Evolutionary conservation across 2,113 vertebrate genomes (phyloP).

Genomic region (Oncorhynchus keta): DNA sequence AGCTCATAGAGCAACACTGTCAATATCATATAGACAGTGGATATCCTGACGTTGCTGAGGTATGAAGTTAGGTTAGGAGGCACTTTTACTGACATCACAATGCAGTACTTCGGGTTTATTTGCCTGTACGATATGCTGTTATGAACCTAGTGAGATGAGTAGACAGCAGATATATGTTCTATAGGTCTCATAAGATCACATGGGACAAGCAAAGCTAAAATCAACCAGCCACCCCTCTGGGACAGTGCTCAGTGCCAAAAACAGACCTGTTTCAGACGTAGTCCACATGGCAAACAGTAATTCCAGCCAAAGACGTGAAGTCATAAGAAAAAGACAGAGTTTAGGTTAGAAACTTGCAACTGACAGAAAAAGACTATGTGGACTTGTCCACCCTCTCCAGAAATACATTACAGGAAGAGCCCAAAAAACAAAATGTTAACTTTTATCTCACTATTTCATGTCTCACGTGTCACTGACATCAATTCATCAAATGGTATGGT

Average conservation of each 20-base stretch:
- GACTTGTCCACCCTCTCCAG: background rate
- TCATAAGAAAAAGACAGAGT: conserved; percentile 19
- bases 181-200: conserved; percentile 50
- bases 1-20: conserved; percentile 59
- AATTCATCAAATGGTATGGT: background rate
- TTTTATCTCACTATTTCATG: background rate
- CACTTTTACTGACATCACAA: conserved; percentile 13
- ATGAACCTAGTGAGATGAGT: conserved; percentile 60
- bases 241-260: conserved; percentile 24
- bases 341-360: conserved; percentile 8
- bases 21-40: conserved; percentile 53
- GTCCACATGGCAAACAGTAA: conserved; percentile 47
- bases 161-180: conserved; percentile 9
- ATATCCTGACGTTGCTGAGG: conserved; percentile 52
- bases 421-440: background rate
- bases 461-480: background rate
- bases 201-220: conserved; percentile 2
- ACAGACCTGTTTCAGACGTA: conserved; percentile 59
- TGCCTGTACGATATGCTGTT: conserved; percentile 41
- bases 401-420: background rate
- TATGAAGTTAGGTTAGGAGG: conserved; percentile 48
- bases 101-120: conserved; percentile 46
- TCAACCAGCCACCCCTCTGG: conserved; percentile 35
- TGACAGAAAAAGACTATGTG: conserved; percentile 12
- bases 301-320: conserved; percentile 49